phyloP scores from a whole-genome alignment of 1,140 invertebrate species.

The Drosophila littoralis region DNA sequence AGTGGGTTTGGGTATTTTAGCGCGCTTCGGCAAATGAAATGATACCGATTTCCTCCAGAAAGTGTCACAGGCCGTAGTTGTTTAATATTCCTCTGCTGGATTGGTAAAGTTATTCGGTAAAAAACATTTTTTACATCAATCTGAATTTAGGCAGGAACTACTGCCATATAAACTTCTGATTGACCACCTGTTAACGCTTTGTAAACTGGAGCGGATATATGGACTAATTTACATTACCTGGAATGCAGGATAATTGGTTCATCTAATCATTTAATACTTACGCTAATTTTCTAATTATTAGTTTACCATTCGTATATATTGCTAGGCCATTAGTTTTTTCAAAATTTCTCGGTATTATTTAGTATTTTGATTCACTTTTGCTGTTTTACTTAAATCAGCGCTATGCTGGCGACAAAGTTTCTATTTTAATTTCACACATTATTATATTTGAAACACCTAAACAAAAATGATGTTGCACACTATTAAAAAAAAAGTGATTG shows the following conservation, averaged over 20 bases:
- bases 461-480: conserved; percentile 22
- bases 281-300: neutral
- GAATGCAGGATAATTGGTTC: neutral
- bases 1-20: conserved; percentile 29
- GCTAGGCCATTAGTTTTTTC: neutral
- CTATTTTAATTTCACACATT: conserved; percentile 5
- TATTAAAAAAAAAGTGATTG: conserved; percentile 12
- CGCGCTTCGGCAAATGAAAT: conserved; percentile 36
- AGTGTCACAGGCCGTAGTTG: neutral
- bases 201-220: neutral
- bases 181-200: conserved; percentile 27
- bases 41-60: conserved; percentile 34
- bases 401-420: neutral
- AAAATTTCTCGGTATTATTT: neutral
- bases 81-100: neutral
- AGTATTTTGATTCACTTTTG: neutral
- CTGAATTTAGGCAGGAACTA: neutral
- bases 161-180: neutral
- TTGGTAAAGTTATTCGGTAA: neutral
- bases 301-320: no score
- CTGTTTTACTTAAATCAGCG: neutral
- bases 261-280: conserved; percentile 7
- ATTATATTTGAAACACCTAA: conserved; percentile 21
- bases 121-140: no score
- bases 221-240: no score